Evolutionary conservation across 2,797 vertebrate species (phyloP).

Genomic region (Girardinus metallicus): DNA sequence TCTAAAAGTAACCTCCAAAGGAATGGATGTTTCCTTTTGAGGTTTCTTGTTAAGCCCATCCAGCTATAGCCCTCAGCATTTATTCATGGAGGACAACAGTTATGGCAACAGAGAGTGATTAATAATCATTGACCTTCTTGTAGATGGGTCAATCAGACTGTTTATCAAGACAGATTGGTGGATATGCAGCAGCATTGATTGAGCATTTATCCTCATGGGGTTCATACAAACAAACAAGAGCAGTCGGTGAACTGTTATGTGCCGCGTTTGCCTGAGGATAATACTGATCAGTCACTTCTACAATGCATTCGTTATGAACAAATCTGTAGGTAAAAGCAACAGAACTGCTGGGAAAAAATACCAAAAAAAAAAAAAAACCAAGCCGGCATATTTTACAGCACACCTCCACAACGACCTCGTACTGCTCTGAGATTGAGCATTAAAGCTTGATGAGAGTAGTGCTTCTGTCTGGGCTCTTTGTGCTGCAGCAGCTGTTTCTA

Average conservation of each 20-base stretch:
- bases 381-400: background rate
- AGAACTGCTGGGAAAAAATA: background rate
- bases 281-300: background rate
- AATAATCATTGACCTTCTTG: background rate
- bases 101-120: background rate
- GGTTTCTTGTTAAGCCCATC: background rate
- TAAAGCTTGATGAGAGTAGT: constrained; percentile 6
- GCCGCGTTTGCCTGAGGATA: background rate
- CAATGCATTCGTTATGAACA: background rate
- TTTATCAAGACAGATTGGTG: constrained; percentile 2
- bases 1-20: background rate
- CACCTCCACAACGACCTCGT: background rate
- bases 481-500: background rate
- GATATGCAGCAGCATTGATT: background rate
- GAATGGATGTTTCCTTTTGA: background rate
- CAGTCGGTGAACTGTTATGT: background rate
- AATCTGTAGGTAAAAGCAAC: background rate
- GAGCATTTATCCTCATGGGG: background rate
- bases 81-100: background rate
- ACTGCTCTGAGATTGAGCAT: background rate
- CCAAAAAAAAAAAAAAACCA: background rate
- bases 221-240: background rate
- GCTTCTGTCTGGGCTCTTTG: constrained; percentile 1
- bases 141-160: background rate
- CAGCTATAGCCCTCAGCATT: background rate